phyloP scores from a whole-genome alignment of 1,140 invertebrate genomes.

The Colletes gigas region DNA sequence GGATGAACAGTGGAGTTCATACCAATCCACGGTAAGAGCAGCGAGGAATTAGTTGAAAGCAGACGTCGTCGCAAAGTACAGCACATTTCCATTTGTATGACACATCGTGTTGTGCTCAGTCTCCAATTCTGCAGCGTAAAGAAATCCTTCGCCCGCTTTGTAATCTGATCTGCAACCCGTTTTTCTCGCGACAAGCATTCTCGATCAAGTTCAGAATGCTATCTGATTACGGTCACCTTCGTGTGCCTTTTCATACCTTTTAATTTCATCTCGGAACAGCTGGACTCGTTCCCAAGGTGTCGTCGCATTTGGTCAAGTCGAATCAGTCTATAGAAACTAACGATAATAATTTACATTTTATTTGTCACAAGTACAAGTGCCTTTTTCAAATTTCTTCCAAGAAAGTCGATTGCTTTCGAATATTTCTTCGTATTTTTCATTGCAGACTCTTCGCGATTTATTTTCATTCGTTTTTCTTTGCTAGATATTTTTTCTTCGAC shows the following conservation, averaged over 20 bases:
- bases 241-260: slow-evolving; percentile 20
- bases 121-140: slow-evolving; percentile 4
- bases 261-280: background rate
- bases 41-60: slow-evolving; percentile 5
- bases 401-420: background rate
- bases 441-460: background rate
- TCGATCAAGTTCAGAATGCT: slow-evolving; percentile 38
- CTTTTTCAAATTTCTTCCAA: background rate
- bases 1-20: slow-evolving; percentile 1
- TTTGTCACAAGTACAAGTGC: no score
- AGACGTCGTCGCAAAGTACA: background rate
- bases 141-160: slow-evolving; percentile 23
- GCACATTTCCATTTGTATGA: slow-evolving; percentile 41
- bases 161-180: slow-evolving; percentile 42
- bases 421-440: background rate
- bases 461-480: background rate
- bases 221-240: slow-evolving; percentile 45
- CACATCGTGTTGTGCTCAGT: background rate
- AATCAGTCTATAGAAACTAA: background rate
- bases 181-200: slow-evolving; percentile 23
- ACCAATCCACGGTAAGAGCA: slow-evolving; percentile 12
- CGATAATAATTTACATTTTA: no score
- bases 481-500: no score
- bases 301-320: background rate
- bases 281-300: background rate